A percentile compares a stretch with the other conserved stretches of the same genome.
Conservation (phyloP, 2,113 vertebrate species). For the Protomyctophum bolini region DNA sequence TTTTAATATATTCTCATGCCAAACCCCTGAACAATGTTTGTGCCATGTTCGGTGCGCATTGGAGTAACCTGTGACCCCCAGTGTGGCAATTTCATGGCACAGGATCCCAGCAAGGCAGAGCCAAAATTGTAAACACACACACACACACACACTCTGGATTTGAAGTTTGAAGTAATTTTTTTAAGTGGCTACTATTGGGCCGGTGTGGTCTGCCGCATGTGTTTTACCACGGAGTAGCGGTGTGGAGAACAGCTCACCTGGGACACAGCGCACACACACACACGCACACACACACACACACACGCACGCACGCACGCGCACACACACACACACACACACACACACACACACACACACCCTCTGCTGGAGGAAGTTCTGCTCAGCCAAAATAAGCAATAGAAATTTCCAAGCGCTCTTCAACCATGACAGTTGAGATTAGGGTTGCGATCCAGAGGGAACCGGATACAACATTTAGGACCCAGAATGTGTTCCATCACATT, state of each 20-base stretch:
- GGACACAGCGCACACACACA: constrained; percentile 65
- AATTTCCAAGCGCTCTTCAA: constrained; percentile 74
- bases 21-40: too few relatives aligned
- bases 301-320: constrained; percentile 36
- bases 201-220: constrained; percentile 71
- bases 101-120: too few relatives aligned
- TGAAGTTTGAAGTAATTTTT: constrained; percentile 32
- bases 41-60: too few relatives aligned
- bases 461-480: too few relatives aligned
- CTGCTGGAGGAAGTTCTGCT: constrained; percentile 78
- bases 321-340: constrained; percentile 5
- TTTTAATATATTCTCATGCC: too few relatives aligned
- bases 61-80: too few relatives aligned
- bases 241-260: constrained; percentile 83
- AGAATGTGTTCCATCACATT: too few relatives aligned
- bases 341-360: constrained; percentile 46
- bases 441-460: too few relatives aligned
- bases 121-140: too few relatives aligned
- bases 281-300: too few relatives aligned
- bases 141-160: constrained; percentile 5
- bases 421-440: too few relatives aligned
- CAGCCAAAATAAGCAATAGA: constrained; percentile 88
- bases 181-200: constrained; percentile 70
- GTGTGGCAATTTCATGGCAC: too few relatives aligned
- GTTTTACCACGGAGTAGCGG: constrained; percentile 82